Base-by-base conservation (phyloP, 2,113 vertebrate species). In the Zapornia atra region DNA sequence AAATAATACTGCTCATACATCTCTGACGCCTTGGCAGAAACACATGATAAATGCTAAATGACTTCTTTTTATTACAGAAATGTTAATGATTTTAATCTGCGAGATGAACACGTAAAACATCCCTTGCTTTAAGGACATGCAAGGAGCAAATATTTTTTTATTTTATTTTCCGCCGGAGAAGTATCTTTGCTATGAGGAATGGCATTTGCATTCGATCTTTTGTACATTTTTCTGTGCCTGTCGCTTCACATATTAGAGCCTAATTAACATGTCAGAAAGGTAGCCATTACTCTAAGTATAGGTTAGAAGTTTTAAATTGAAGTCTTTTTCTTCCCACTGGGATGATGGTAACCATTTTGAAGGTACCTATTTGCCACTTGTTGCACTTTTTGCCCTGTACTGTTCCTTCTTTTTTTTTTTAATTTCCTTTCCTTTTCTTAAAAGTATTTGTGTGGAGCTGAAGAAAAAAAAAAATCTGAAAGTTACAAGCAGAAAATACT, bases 261-360 rank as follows among this genome's bases (percentile, higher is more conserved):
- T 90, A 96, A 97, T 97, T 97, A 96, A 97, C 36, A 44, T 86
- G 94, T 96, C 94, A 95, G 87, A 96, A 78, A 80, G 91, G 85
- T 87, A 92, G 72, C 88, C 83, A 92, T 96, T 95, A 94, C 85
- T 76, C 51, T 97, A 94, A 96, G 46, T 87, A 96, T 68, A 97
- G 68, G 57, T 65, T 91, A 82, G 77, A 87, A 81, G 33, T 73
- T 90, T 96, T 59, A 56, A 60, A 87, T 9, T 26, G 15, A 94
- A 85, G 29, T 90, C 5, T 66, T 85, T 59, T 94, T 92, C n/a
- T 93, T 95, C 64, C 70, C 80, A 40, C 31, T 28, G 59, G 9
- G 76, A 61, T 6, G 15, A 26, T 42, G 61, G 84, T 69, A 94
- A 90, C 50, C 56, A 54, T 89, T 92, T 94, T 78, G 84, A 83